Evolutionary conservation across 2,888 invertebrate genomes (phyloP), one percentile per base, ranked within the genome.

Genomic region (Apodemia mormo): DNA sequence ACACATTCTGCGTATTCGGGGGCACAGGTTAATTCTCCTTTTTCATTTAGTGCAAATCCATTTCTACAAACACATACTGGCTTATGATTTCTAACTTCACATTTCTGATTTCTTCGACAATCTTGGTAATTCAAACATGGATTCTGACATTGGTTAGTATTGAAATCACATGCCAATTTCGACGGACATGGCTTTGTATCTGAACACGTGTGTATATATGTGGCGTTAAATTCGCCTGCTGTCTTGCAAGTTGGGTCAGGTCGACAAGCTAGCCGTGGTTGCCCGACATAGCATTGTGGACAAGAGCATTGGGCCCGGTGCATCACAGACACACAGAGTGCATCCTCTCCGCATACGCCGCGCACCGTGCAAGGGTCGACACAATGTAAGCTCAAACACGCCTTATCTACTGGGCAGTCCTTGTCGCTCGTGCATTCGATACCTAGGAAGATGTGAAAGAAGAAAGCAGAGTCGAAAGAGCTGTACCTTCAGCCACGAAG

Each of bases 341-440:
- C 98, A 90, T 98, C 98, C 82, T 96, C 95, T 78, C 98, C 98
- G 88, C 98, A 98, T 78, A 96, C 97, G 81, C 96, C 97, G 81
- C 97, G 96, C 84, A 97, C 95, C 84, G 96, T 96, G 94, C 98
- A 98, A 77, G 98, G 98, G 93, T 98, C 97, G 92, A 96, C 95
- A 93, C 98, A 98, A 94, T 97, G 96, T 92, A 96, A 95, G 94
- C 97, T 96, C 93, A 97, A 95, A 94, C 98, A 98, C 88, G 97
- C 96, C 94, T 97, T 97, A 94, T 98, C 97, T 94, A 96, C 96
- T 79, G 97, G 96, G 94, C 98, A 98, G 94, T 97, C 97, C 94
- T 95, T 95, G 95, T 98, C 97, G 93, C 96, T 96, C 94, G 96
- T 96, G 94, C 98, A 98, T 95, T 97, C 97, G 94, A 96, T 95